Evolutionary conservation across 2,797 vertebrate genomes (phyloP).

Genomic region (Paedocypris micromegethes): DNA sequence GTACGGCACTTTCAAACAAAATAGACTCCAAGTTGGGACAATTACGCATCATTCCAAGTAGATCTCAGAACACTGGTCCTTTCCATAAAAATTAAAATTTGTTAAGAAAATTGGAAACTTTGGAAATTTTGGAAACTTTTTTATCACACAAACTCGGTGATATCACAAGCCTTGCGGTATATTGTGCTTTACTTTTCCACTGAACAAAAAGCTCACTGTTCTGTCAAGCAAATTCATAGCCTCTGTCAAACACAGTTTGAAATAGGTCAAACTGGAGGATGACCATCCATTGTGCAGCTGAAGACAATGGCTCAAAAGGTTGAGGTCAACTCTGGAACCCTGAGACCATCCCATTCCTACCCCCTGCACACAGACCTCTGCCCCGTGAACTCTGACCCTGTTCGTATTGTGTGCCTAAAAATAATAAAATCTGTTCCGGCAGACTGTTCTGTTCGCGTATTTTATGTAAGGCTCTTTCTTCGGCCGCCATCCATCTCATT

Average conservation of each 20-base stretch:
- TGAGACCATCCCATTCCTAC: constrained; percentile 43
- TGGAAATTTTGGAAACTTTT: no score
- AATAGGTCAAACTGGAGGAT: constrained; percentile 56
- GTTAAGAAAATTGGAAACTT: no score
- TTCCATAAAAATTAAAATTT: no score
- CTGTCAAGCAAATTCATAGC: constrained; percentile 52
- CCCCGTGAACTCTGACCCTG: constrained; percentile 67
- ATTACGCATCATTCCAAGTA: no score
- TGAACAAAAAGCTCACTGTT: constrained; percentile 37
- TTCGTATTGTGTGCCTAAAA: constrained; percentile 65
- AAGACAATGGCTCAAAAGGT: constrained; percentile 65
- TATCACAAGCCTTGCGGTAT: neutral
- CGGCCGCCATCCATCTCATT: constrained; percentile 20
- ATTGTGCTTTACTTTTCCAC: neutral
- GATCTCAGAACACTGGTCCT: no score
- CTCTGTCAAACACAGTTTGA: constrained; percentile 51
- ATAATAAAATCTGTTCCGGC: constrained; percentile 67
- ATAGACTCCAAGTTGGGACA: no score
- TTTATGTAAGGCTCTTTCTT: constrained; percentile 39
- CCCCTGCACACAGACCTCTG: constrained; percentile 57
- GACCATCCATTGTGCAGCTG: constrained; percentile 61
- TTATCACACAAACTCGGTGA: no score
- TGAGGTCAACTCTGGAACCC: constrained; percentile 60
- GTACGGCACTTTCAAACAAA: no score
- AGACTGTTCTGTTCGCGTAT: constrained; percentile 45